Evolutionary conservation across 2,113 vertebrate species (phyloP).

Genomic region (Coptodon rendalli): DNA sequence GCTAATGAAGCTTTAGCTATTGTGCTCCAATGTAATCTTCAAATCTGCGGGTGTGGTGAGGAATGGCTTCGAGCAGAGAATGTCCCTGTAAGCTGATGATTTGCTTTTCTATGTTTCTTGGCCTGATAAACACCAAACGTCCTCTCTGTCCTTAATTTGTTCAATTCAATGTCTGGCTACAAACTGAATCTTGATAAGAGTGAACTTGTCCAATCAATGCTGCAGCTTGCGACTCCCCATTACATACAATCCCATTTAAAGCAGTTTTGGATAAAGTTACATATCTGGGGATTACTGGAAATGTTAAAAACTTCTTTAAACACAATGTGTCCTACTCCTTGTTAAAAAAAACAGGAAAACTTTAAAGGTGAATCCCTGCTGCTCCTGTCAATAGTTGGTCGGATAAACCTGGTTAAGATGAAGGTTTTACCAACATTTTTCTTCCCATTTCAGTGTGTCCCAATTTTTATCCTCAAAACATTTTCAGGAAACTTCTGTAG

Average conservation of each 20-base stretch:
- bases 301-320: background rate
- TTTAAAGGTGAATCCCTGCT: background rate
- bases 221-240: background rate
- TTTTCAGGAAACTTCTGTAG: background rate
- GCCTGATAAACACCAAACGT: background rate
- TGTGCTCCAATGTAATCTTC: background rate
- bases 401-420: background rate
- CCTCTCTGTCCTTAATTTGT: background rate
- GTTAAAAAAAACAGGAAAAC: background rate
- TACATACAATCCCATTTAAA: background rate
- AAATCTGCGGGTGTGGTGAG: background rate
- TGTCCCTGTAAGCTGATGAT: background rate
- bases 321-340: fast-evolving
- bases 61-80: background rate
- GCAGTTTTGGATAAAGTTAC: background rate
- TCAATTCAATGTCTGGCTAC: background rate
- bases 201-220: background rate
- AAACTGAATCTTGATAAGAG: background rate
- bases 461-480: background rate
- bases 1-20: background rate
- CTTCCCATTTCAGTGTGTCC: background rate
- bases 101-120: background rate
- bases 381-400: background rate
- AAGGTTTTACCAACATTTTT: background rate
- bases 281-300: background rate